Base-by-base conservation (phyloP, 2,113 vertebrate species). In the Mus spicilegus region DNA sequence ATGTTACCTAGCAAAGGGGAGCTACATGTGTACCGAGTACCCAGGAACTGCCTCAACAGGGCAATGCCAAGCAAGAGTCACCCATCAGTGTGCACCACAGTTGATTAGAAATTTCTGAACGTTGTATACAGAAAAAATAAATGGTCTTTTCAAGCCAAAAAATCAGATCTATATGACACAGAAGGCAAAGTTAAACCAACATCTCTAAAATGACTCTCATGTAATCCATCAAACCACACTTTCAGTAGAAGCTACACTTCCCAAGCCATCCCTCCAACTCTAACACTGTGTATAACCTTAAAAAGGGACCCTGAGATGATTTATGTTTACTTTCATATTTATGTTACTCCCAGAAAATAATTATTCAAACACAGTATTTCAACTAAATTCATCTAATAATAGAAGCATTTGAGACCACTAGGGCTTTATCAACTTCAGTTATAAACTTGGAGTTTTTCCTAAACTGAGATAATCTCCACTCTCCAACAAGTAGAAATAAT, bases 311-410 rank as follows among this genome's bases (percentile, higher is more conserved):
- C 87, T 46, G 42, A 87, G 54, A 89, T 20, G 12, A 65, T 33
- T 28, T 76, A 58, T 49, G 69, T 76, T 91, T 42, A 72, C 76
- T 93, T 88, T 90, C 80, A 94, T n/a, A 93, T 86, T 92, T 92
- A 88, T 36, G 26, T 69, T 36, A 36, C 80, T 93, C 17, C 78
- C 65, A 87, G 65, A 89, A 84, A 93, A 72, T 67, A 93, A 97
- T 56, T 42, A 88, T 61, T 94, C 82, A 90, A 90, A 95, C 28
- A 85, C 14, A 36, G 75, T 86, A 94, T 73, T 95, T 94, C 90
- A 96, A 56, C 36, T 87, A 54, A 96, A 63, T 65, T 92, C 65
- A 95, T 61, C 72, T 97, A 92, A 95, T 54, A 90, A 14, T n/a
- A 91, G 22, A 96, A 96, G 56, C 67, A 96, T 54, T 58, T 54